A percentile compares a stretch with the other conserved stretches of the same genome.
Conservation (phyloP, 2,113 vertebrate species). For the Daphoenositta chrysoptera region DNA sequence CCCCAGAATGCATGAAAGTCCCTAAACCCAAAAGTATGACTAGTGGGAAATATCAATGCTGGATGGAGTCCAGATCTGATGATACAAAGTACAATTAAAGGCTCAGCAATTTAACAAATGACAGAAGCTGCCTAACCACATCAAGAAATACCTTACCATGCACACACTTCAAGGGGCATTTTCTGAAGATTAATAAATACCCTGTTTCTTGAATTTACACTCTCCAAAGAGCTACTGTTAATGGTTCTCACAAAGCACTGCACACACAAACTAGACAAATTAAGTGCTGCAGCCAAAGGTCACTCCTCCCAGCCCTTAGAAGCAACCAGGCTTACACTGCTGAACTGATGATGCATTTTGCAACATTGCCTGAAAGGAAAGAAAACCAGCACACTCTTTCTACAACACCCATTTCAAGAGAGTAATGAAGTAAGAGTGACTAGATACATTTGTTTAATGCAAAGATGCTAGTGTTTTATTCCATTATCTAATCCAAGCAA, state of each 20-base stretch:
- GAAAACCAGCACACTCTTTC: not conserved
- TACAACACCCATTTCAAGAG: not conserved
- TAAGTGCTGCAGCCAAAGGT: not conserved
- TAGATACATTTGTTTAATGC: not conserved
- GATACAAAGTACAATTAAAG: not conserved
- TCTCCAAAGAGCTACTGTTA: not conserved
- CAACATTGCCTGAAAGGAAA: not conserved
- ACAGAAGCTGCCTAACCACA: not conserved
- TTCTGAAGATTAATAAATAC: not conserved
- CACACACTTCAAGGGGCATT: not conserved
- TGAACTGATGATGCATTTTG: not conserved
- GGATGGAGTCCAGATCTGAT: not conserved
- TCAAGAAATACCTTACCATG: not conserved
- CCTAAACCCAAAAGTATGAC: not conserved
- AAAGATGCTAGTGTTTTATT: not conserved
- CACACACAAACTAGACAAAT: not conserved
- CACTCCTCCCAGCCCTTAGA: accelerated
- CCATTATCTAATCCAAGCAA: not conserved
- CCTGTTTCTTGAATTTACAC: not conserved
- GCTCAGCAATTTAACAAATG: not conserved
- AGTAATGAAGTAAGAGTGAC: not conserved
- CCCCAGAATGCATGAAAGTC: not conserved
- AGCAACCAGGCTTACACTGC: not conserved
- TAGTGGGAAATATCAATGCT: not conserved
- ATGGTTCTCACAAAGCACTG: not conserved